Evolutionary conservation across 2,113 vertebrate species (phyloP).

Genomic region (Microcebus ravelobensis): DNA sequence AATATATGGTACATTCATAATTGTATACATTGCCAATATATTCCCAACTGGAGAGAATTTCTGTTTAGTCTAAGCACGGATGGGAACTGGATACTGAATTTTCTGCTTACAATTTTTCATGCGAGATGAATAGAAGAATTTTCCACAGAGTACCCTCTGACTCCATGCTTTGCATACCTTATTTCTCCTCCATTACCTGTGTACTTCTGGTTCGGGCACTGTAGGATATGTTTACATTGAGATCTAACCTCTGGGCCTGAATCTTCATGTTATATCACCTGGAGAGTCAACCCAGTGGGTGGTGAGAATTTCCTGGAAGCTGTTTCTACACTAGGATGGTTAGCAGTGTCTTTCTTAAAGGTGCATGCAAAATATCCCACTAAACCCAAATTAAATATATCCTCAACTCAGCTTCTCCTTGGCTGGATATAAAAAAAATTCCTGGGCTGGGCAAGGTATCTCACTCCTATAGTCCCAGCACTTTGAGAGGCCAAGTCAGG

Average conservation of each 20-base stretch:
- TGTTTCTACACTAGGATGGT: not conserved
- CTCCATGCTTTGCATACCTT: not conserved
- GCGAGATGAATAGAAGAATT: not conserved
- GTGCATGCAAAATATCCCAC: not conserved
- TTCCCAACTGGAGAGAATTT: not conserved
- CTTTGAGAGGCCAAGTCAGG: not conserved
- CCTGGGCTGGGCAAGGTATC: not conserved
- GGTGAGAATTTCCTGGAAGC: not conserved
- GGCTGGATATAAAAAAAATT: not conserved
- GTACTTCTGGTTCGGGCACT: not conserved
- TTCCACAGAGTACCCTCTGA: not conserved
- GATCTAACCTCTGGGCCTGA: not conserved
- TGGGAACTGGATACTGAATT: not conserved
- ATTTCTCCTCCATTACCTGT: not conserved
- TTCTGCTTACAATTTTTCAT: not conserved
- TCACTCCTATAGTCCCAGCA: not conserved
- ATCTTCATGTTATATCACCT: not conserved
- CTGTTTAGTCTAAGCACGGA: not conserved
- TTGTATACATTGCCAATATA: not conserved
- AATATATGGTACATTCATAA: not conserved
- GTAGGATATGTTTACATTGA: not conserved
- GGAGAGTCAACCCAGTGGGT: not conserved
- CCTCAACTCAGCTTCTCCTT: not conserved
- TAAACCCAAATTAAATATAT: conserved; percentile 23
- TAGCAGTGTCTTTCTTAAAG: not conserved